Percentiles rank a stretch among this genome's conserved stretches.
These are phyloP conservation scores for Vanessa cardui DNA, from an alignment of 2,888 invertebrate species.

Conservation along the genomic window DNA sequence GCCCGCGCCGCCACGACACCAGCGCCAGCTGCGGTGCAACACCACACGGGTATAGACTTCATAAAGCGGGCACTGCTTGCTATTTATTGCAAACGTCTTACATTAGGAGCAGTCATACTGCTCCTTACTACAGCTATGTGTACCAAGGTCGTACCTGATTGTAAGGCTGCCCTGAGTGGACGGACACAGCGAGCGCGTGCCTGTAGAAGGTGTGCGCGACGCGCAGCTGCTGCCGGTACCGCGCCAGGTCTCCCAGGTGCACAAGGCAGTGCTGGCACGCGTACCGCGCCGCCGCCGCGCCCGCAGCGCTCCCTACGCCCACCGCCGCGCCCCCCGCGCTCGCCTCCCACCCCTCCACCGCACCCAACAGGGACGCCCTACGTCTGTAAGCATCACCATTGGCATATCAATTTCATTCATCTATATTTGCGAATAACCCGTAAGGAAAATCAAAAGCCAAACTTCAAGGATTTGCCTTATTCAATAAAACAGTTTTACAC, in stretches of 20 bases:
- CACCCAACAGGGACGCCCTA: slow-evolving; percentile 70
- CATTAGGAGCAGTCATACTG: too few relatives aligned
- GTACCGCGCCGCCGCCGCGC: slow-evolving; percentile 86
- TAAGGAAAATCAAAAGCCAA: too few relatives aligned
- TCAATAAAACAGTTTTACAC: too few relatives aligned
- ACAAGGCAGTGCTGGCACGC: slow-evolving; percentile 95
- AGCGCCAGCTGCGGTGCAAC: slow-evolving; percentile 86
- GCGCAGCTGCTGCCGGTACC: slow-evolving; percentile 90
- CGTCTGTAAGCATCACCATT: slow-evolving; percentile 52
- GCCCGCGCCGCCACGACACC: slow-evolving; percentile 90
- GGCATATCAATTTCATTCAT: too few relatives aligned
- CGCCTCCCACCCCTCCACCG: slow-evolving; percentile 73
- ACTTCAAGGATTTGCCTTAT: too few relatives aligned
- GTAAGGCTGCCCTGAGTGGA: slow-evolving; percentile 93
- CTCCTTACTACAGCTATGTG: background rate
- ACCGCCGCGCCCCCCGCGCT: slow-evolving; percentile 45
- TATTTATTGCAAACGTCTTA: too few relatives aligned
- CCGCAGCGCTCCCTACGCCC: slow-evolving; percentile 55
- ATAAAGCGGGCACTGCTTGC: too few relatives aligned
- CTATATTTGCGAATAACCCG: too few relatives aligned
- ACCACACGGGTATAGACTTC: too few relatives aligned
- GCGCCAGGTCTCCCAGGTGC: slow-evolving; percentile 93
- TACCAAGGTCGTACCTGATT: slow-evolving; percentile 72
- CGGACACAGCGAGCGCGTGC: slow-evolving; percentile 89
- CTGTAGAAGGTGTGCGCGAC: slow-evolving; percentile 93